Evolutionary conservation across 37 sponge, comb jelly and placozoan genomes (phyloP).

Genomic region (Haliclona indistincta): DNA sequence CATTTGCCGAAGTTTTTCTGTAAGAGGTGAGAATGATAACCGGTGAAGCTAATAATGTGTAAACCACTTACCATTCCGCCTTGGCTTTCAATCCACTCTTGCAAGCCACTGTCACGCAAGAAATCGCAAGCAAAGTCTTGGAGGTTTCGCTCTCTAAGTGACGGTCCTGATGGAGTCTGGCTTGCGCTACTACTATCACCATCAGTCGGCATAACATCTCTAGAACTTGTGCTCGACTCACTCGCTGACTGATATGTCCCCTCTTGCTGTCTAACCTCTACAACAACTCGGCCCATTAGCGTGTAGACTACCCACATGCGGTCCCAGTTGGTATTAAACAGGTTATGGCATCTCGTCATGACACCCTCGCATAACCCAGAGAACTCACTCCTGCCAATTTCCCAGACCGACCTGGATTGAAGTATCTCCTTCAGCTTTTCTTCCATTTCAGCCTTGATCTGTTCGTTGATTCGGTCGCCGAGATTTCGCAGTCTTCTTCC

Average conservation of each 20-base stretch:
- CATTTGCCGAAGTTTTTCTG: too few relatives aligned
- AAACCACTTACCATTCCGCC: background rate
- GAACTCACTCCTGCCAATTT: background rate
- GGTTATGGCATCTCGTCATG: background rate
- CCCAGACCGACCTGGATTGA: background rate
- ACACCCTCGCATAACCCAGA: background rate
- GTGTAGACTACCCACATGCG: background rate
- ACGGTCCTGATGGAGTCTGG: too few relatives aligned
- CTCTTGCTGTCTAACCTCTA: slow-evolving; percentile 2
- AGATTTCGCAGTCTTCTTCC: background rate
- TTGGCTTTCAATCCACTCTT: background rate
- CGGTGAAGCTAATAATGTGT: background rate
- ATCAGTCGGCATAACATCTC: too few relatives aligned
- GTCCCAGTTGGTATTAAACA: background rate
- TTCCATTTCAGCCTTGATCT: background rate
- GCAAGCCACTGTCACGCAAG: background rate
- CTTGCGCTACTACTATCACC: too few relatives aligned
- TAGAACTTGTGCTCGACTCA: too few relatives aligned
- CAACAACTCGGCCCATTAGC: background rate
- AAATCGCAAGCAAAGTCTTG: background rate
- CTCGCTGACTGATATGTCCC: background rate
- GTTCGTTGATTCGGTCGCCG: background rate
- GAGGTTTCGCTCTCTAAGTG: background rate
- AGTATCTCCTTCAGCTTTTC: background rate
- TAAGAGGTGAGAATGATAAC: too few relatives aligned